Conservation (phyloP, 2,113 vertebrate species). For the Bothrops jararaca region DNA sequence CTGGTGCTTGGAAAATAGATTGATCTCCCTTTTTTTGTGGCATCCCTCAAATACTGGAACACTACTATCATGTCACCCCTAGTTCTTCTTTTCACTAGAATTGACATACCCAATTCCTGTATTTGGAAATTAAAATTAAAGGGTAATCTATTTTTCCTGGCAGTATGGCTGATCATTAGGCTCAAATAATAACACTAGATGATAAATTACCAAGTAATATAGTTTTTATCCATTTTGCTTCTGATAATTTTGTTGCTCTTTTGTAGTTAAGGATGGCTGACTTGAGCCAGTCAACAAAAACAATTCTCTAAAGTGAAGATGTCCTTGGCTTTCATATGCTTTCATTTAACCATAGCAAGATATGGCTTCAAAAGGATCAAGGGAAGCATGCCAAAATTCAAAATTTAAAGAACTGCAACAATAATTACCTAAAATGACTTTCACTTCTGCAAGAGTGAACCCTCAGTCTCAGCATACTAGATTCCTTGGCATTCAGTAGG, state of each 20-base stretch:
- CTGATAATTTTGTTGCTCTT: neutral
- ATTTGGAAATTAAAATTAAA: neutral
- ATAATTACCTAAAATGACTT: slow-evolving; percentile 26
- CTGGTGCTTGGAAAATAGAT: too few relatives aligned
- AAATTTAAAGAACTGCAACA: slow-evolving; percentile 15
- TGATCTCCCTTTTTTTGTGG: neutral
- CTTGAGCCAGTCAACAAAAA: neutral
- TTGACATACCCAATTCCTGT: neutral
- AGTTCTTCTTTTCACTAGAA: neutral
- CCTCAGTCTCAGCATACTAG: neutral
- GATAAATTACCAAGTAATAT: neutral
- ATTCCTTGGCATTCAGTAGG: slow-evolving; percentile 9
- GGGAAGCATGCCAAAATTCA: slow-evolving; percentile 18
- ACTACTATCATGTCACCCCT: neutral
- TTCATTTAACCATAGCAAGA: slow-evolving; percentile 29
- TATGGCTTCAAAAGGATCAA: neutral
- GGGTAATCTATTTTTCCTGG: neutral
- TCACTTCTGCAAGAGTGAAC: slow-evolving; percentile 8
- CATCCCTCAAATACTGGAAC: neutral
- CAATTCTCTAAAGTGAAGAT: neutral
- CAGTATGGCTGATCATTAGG: neutral
- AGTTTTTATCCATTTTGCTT: neutral
- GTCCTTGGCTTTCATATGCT: neutral
- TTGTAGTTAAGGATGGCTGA: neutral
- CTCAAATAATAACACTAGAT: neutral